A percentile compares a stretch with the other conserved stretches of the same genome.
phyloP scores from a whole-genome alignment of 2,797 vertebrate genomes.

The Capromys pilorides region DNA sequence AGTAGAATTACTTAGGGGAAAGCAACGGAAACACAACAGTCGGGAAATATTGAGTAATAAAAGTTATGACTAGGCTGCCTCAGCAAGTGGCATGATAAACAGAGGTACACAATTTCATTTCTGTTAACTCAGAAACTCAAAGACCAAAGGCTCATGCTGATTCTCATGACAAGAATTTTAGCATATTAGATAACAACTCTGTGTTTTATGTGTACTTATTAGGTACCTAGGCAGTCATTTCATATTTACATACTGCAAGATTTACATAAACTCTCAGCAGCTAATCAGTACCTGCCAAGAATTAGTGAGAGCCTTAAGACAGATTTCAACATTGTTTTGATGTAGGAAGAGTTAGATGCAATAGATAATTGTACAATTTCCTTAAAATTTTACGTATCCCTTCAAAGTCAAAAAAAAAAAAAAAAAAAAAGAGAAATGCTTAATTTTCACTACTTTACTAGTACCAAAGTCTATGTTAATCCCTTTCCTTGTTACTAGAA shows the following conservation, averaged over 20 bases:
- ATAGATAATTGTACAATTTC: neutral
- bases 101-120: neutral
- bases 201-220: neutral
- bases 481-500: neutral
- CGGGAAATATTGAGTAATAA: neutral
- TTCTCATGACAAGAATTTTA: neutral
- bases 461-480: neutral
- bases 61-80: neutral
- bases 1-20: neutral
- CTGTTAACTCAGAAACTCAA: neutral
- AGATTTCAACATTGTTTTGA: neutral
- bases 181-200: neutral
- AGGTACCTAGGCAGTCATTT: neutral
- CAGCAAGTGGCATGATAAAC: neutral
- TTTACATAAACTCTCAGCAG: neutral
- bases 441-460: neutral
- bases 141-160: neutral
- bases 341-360: neutral
- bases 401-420: neutral
- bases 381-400: neutral
- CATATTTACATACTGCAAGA: neutral
- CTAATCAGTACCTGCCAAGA: neutral
- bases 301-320: neutral
- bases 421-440: too few relatives aligned
- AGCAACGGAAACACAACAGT: neutral